Evolutionary conservation across 1,140 invertebrate genomes (phyloP), one percentile per base, ranked within the genome.

Genomic region (Leptopilina boulardi): DNA sequence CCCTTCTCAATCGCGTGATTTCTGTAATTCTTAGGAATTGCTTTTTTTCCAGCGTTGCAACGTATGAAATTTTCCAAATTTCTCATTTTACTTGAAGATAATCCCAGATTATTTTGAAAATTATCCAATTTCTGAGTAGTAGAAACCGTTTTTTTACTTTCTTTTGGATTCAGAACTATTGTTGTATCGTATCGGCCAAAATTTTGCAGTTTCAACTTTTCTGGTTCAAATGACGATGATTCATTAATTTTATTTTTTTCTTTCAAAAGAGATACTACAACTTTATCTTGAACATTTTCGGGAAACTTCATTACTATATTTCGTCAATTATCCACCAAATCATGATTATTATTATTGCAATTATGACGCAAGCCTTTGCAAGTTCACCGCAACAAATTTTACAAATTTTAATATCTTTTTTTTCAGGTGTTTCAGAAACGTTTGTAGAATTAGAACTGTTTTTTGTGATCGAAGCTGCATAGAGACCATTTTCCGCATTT

Each of bases 261-360:
- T 72, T 72, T 72, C 19, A 72, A 34, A 21, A 72, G 4, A 47
- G 34, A n/a, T 42, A 44, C 18, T 34, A 44, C 38, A 72, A 72
- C 23, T 23, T 72, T 44, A 34, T 72, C 34, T 72, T 72, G 71
- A 1, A 72, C 42, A 13, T 19, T 44, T 72, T 44, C 34, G 11
- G 34, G 38, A 72, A n/a, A 30, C 13, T 11, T 72, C 41, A 44
- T 44, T 44, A 72, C 44, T 72, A 72, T 42, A 42, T 41, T 44
- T 44, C 41, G n/a, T 72, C 44, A 42, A 44, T 72, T 72, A 41
- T 72, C 44, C 38, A 21, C 13, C 41, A 26, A 23, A 19, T 0
- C 11, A 21, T n/a, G 5, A 19, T 42, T 21, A 15, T 21, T 42
- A 44, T 72, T 42, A 44, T 72, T 72, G 18, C 71, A 72, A 21